Conservation (phyloP, 2,113 vertebrate genomes). For the Stegostoma tigrinum region DNA sequence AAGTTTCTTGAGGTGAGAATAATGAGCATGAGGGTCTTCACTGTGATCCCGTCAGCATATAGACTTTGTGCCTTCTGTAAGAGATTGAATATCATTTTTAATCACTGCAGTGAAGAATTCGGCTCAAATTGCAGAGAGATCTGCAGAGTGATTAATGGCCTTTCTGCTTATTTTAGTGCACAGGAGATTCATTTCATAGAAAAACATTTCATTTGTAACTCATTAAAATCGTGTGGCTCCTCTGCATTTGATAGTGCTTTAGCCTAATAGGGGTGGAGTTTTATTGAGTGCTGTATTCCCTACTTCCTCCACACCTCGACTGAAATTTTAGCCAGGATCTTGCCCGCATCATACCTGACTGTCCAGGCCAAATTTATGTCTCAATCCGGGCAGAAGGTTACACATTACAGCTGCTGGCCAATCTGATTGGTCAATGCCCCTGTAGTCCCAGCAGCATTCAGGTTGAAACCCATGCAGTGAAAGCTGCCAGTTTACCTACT, state of each 20-base stretch:
- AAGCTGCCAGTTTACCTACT: no score
- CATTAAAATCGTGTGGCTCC: neutral
- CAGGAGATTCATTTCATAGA: neutral
- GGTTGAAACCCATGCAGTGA: no score
- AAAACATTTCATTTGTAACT: neutral
- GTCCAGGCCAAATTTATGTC: no score
- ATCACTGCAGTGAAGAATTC: neutral
- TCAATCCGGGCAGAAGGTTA: no score
- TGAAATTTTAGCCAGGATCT: no score
- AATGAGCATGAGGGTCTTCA: neutral
- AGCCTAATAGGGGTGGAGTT: neutral
- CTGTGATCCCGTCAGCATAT: neutral
- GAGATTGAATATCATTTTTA: neutral
- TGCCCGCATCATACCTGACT: no score
- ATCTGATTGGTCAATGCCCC: no score
- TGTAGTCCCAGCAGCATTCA: no score
- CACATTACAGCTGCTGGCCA: no score
- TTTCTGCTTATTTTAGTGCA: neutral
- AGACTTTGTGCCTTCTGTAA: neutral
- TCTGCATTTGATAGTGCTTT: neutral
- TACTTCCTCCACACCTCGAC: no score
- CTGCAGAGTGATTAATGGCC: neutral
- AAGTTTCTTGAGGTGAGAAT: neutral
- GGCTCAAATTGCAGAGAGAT: neutral
- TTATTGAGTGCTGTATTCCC: no score